Percentiles rank a stretch among this genome's conserved stretches.
Conservation (phyloP, 2,113 vertebrate genomes). For the Xiphias gladius region DNA sequence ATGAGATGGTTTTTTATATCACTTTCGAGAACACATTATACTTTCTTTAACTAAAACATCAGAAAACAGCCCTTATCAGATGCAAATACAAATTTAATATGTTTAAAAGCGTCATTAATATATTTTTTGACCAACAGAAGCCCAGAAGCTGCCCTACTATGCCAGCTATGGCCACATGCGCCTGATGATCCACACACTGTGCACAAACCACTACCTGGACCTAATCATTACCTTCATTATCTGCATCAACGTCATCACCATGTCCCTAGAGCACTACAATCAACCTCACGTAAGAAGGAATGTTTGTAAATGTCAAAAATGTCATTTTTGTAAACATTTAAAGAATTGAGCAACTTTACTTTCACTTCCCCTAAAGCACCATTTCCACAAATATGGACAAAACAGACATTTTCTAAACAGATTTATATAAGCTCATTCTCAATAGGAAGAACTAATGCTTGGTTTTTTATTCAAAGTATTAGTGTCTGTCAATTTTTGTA, state of each 20-base stretch:
- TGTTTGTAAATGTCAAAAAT: too few relatives aligned
- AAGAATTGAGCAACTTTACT: not conserved
- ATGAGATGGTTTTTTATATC: not conserved
- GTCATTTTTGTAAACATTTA: not conserved
- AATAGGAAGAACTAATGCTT: not conserved
- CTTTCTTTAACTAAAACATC: not conserved
- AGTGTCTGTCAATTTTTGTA: conserved; percentile 14
- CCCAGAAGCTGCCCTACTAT: conserved; percentile 95
- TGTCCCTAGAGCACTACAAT: conserved; percentile 98
- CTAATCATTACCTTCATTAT: conserved; percentile 99
- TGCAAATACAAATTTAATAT: not conserved
- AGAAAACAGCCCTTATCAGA: not conserved
- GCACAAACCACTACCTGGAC: conserved; percentile 98
- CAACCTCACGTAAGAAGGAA: conserved; percentile 90
- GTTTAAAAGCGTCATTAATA: not conserved
- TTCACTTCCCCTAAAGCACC: not conserved
- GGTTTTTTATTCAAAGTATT: conserved; percentile 3
- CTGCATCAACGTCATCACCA: conserved; percentile 98
- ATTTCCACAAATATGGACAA: not conserved
- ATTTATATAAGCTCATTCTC: not conserved
- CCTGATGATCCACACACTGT: conserved; percentile 96
- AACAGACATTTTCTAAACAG: not conserved
- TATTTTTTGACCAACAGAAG: conserved; percentile 85
- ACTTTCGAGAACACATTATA: not conserved
- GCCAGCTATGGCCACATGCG: conserved; percentile 91